These are phyloP conservation scores for Lerista edwardsae DNA, from an alignment of 2,797 vertebrate species.

Conservation along the genomic window DNA sequence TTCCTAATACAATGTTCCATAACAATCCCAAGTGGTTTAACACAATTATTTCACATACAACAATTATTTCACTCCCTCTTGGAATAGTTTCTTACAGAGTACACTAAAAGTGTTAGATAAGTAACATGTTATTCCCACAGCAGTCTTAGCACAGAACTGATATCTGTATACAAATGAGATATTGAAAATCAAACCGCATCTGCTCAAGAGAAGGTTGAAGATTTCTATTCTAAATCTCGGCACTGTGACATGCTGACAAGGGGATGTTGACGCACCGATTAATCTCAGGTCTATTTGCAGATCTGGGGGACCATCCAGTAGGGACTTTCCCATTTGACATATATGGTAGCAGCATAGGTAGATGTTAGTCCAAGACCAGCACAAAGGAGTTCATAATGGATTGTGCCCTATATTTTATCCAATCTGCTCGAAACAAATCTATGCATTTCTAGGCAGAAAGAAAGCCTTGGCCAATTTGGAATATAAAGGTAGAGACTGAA, in stretches of 20 bases:
- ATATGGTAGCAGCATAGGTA: background rate
- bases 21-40: background rate
- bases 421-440: background rate
- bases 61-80: constrained; percentile 21
- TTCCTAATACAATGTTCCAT: background rate
- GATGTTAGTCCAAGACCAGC: background rate
- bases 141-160: constrained; percentile 38
- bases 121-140: constrained; percentile 24
- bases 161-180: background rate
- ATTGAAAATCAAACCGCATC: constrained; percentile 50
- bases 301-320: constrained; percentile 53
- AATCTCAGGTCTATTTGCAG: constrained; percentile 51
- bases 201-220: constrained; percentile 46
- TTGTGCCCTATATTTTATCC: background rate
- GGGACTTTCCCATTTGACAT: background rate
- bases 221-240: constrained; percentile 67
- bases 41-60: constrained; percentile 8
- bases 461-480: constrained; percentile 39
- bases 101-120: constrained; percentile 17
- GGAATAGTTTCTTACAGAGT: constrained; percentile 20
- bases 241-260: constrained; percentile 65
- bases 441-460: constrained; percentile 33
- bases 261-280: constrained; percentile 73
- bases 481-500: background rate
- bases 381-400: background rate